Conservation (phyloP, 2,888 invertebrate species). For the Blera fallax region DNA sequence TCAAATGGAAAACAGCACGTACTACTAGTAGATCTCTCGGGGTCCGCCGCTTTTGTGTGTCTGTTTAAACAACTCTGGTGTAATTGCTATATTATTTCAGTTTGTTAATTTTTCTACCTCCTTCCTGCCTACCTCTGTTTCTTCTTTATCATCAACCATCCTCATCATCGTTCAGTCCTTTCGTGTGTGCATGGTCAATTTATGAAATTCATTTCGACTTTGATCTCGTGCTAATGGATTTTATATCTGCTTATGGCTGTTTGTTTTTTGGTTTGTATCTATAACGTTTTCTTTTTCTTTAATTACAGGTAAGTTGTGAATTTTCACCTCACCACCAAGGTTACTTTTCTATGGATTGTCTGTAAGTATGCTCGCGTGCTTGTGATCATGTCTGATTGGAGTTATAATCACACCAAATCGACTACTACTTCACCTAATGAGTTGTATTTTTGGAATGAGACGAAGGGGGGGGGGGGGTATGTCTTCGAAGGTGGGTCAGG, state of each 20-base stretch:
- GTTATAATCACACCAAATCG: neutral
- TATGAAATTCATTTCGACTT: constrained; percentile 61
- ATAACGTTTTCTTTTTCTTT: constrained; percentile 39
- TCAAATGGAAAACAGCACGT: constrained; percentile 79
- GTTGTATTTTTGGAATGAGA: too few relatives aligned
- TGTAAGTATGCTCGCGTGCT: constrained; percentile 28
- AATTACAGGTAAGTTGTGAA: constrained; percentile 64
- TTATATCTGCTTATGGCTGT: constrained; percentile 9
- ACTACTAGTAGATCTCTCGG: constrained; percentile 15
- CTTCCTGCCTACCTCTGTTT: neutral
- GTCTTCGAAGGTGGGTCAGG: neutral
- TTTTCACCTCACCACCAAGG: neutral
- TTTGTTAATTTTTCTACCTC: constrained; percentile 62
- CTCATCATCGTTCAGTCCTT: neutral
- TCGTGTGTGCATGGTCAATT: constrained; percentile 31
- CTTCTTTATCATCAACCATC: neutral
- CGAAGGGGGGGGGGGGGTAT: neutral
- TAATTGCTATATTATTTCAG: constrained; percentile 72
- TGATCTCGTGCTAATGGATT: constrained; percentile 60
- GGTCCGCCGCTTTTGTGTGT: constrained; percentile 20
- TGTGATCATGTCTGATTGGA: neutral
- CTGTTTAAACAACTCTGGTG: constrained; percentile 66
- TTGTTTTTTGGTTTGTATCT: constrained; percentile 4
- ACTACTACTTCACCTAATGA: constrained; percentile 31
- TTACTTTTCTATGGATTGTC: neutral